Conservation (phyloP, 1,140 invertebrate genomes). For the Aricia agestis region DNA sequence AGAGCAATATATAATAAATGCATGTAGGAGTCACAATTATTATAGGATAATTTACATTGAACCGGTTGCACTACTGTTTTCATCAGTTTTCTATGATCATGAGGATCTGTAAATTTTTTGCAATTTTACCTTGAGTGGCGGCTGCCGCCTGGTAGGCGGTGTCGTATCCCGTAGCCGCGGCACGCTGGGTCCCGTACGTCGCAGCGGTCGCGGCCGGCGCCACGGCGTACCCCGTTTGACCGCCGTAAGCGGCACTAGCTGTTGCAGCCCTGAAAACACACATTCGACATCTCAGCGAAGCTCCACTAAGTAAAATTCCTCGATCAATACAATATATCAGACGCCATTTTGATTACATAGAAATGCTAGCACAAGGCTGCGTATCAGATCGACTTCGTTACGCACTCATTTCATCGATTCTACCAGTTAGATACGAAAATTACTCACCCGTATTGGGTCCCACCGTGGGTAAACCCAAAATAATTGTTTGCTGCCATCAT, state of each 20-base stretch:
- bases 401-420: constrained; percentile 31
- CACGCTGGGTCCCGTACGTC: constrained; percentile 85
- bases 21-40: too few relatives aligned
- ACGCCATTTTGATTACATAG: constrained; percentile 69
- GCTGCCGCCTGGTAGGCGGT: constrained; percentile 85
- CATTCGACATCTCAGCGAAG: constrained; percentile 31
- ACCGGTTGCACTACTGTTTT: background rate
- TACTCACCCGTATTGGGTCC: constrained; percentile 91
- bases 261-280: constrained; percentile 75
- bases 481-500: constrained; percentile 94
- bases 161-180: constrained; percentile 85
- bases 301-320: constrained; percentile 31
- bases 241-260: constrained; percentile 85
- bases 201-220: constrained; percentile 85
- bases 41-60: too few relatives aligned
- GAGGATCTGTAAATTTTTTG: background rate
- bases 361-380: constrained; percentile 58
- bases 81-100: background rate
- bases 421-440: constrained; percentile 30
- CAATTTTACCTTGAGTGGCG: constrained; percentile 78
- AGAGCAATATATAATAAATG: too few relatives aligned
- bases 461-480: constrained; percentile 93
- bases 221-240: constrained; percentile 89
- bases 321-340: constrained; percentile 59
- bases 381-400: constrained; percentile 32